phyloP scores from a whole-genome alignment of 2,113 vertebrate genomes.

The Todiramphus saurophagus region DNA sequence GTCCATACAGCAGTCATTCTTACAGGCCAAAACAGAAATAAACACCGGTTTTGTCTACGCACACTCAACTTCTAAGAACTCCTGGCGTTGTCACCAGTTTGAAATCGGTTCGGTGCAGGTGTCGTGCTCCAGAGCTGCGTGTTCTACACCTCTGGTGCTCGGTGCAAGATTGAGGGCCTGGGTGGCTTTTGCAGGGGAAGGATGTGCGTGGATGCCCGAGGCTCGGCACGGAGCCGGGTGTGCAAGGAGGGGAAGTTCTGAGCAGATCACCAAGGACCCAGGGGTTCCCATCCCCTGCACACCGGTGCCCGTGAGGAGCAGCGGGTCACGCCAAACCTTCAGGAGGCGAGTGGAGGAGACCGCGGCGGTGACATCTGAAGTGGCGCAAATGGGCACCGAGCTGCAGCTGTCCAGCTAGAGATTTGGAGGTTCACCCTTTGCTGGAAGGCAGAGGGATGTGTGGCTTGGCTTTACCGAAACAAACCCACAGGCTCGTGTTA shows the following conservation, averaged over 20 bases:
- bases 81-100: fast-evolving
- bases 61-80: background rate
- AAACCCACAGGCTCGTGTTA: background rate
- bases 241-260: background rate
- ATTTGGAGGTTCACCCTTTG: fast-evolving
- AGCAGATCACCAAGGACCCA: fast-evolving
- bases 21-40: background rate
- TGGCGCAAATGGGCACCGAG: background rate
- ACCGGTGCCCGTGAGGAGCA: too few species aligned
- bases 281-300: background rate
- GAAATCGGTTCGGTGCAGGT: background rate
- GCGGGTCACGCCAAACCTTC: background rate
- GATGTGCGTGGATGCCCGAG: fast-evolving
- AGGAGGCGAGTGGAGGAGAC: background rate
- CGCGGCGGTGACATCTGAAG: background rate
- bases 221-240: fast-evolving
- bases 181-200: background rate
- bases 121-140: background rate
- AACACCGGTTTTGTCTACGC: fast-evolving
- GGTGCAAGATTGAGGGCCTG: too few species aligned
- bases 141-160: background rate
- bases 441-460: background rate
- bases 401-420: background rate
- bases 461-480: background rate
- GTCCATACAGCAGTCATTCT: background rate